A percentile compares a stretch with the other conserved stretches of the same genome.
These are phyloP conservation scores for Pachyramphus minor DNA, from an alignment of 2,113 vertebrate species.

Conservation along the genomic window DNA sequence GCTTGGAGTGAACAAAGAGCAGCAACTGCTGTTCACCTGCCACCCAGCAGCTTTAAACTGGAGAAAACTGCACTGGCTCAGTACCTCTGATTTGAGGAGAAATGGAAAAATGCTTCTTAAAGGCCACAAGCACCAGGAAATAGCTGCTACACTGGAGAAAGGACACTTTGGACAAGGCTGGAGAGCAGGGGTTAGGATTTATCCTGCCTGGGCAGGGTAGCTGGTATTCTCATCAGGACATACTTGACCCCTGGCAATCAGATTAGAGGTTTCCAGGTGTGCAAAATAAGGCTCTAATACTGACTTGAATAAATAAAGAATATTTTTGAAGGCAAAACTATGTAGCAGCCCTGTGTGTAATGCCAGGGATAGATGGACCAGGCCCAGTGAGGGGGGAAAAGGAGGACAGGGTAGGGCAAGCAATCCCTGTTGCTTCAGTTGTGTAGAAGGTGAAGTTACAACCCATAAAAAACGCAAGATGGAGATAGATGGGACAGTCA, in stretches of 20 bases:
- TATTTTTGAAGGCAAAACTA: not conserved
- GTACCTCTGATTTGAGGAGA: not conserved
- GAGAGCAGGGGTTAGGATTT: rapidly evolving
- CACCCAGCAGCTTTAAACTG: not conserved
- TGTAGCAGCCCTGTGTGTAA: not conserved
- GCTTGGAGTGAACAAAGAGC: not conserved
- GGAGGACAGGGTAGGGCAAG: not conserved
- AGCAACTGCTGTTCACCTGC: not conserved
- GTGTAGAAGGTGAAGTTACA: not conserved
- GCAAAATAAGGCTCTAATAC: not conserved
- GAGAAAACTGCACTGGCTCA: not conserved
- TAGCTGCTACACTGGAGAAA: rapidly evolving
- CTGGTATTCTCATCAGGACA: not conserved
- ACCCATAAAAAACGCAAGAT: not conserved
- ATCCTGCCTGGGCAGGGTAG: not conserved
- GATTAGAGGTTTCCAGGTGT: not conserved
- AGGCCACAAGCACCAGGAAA: not conserved
- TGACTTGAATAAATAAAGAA: not conserved
- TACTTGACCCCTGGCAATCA: not conserved
- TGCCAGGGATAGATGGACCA: not conserved
- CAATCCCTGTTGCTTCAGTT: not conserved
- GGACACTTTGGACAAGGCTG: not conserved
- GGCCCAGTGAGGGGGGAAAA: not conserved
- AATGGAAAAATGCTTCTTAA: not conserved
- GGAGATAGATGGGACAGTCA: not conserved